A percentile compares a stretch with the other conserved stretches of the same genome.
These are phyloP conservation scores for Bubo bubo DNA, from an alignment of 2,113 vertebrate species.

Conservation along the genomic window DNA sequence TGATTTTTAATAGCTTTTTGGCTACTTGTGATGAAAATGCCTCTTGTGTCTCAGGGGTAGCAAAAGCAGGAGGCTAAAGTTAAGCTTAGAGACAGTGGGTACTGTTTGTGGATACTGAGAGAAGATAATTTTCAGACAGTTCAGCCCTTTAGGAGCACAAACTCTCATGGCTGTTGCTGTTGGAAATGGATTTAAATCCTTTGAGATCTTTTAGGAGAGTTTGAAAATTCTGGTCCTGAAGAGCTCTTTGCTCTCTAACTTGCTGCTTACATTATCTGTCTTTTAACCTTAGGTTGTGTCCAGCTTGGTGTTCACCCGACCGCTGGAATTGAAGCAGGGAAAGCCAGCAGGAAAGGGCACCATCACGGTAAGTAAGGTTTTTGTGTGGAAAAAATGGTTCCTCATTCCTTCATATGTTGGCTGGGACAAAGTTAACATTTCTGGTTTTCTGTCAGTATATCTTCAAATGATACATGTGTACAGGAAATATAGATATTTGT, in stretches of 20 bases:
- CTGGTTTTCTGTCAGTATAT: not conserved
- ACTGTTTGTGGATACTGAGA: not conserved
- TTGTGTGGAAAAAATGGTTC: not conserved
- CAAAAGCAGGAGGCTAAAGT: not conserved
- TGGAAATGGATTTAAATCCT: not conserved
- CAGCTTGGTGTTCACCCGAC: slow-evolving; percentile 82
- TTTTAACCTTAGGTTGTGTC: slow-evolving; percentile 84
- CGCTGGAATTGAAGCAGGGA: slow-evolving; percentile 86
- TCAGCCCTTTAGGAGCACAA: not conserved
- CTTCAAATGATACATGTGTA: not conserved
- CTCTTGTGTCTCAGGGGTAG: not conserved
- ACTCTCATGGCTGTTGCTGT: not conserved
- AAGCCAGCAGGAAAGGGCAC: slow-evolving; percentile 90
- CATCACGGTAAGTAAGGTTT: slow-evolving; percentile 75
- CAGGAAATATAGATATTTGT: not conserved
- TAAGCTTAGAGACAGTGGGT: not conserved
- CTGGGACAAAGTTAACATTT: not conserved
- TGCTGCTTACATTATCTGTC: not conserved
- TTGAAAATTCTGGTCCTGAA: not conserved
- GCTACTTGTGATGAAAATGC: not conserved
- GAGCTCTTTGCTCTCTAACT: not conserved
- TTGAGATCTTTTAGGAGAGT: not conserved
- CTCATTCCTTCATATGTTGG: not conserved
- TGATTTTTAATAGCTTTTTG: not conserved
- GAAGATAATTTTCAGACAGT: not conserved